These are phyloP conservation scores for Thereva nobilitata DNA, from an alignment of 2,888 invertebrate species.

Conservation along the genomic window DNA sequence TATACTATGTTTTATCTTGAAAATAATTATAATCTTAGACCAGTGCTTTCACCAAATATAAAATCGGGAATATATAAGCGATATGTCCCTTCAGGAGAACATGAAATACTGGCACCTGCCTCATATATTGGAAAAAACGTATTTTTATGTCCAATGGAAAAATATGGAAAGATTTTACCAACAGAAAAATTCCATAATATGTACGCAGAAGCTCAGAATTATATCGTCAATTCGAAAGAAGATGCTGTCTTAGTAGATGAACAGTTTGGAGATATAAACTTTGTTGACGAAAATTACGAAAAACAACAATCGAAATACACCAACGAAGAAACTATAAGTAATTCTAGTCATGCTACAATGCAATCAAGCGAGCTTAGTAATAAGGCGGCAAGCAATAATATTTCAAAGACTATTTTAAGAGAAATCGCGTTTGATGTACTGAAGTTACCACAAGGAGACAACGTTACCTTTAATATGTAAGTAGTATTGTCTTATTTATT, in stretches of 20 bases:
- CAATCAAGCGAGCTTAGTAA: no score
- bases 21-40: slow-evolving; percentile 6
- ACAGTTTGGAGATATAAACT: no score
- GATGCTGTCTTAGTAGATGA: slow-evolving; percentile 18
- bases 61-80: slow-evolving; percentile 45
- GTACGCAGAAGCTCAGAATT: slow-evolving; percentile 39
- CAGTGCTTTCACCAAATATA: slow-evolving; percentile 39
- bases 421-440: no score
- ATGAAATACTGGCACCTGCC: not conserved
- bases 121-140: slow-evolving; percentile 43
- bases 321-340: no score
- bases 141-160: slow-evolving; percentile 44
- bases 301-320: no score
- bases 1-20: slow-evolving; percentile 6
- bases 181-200: slow-evolving; percentile 41
- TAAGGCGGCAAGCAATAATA: no score
- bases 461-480: no score
- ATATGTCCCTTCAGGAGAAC: not conserved
- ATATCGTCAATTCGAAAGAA: not conserved
- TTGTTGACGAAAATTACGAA: no score
- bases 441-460: no score
- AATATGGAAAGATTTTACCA: slow-evolving; percentile 45
- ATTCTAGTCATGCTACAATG: no score
- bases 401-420: no score
- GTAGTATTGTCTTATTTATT: no score